These are phyloP conservation scores for Aricia artaxerxes DNA, from an alignment of 2,888 invertebrate species.

Conservation along the genomic window DNA sequence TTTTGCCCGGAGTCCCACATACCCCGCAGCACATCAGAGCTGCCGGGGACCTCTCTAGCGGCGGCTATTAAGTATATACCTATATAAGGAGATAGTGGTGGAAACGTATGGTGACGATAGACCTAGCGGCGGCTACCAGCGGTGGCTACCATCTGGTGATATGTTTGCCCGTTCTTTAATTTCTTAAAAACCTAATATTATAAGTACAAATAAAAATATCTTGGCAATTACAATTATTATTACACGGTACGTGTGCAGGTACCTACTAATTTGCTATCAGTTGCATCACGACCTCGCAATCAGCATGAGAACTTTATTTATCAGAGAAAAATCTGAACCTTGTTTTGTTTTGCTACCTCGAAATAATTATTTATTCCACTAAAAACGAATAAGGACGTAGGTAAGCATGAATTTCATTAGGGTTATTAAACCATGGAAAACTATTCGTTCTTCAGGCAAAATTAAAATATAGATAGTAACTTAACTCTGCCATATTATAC, in stretches of 20 bases:
- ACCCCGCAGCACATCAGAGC: no score
- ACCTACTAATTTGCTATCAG: slow-evolving; percentile 14
- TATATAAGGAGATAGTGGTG: no score
- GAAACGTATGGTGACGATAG: no score
- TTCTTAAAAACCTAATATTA: not conserved
- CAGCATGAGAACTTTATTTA: slow-evolving; percentile 18
- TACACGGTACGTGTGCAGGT: not conserved
- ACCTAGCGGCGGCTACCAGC: no score
- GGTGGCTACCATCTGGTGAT: not conserved
- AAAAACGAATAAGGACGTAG: not conserved
- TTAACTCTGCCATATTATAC: no score
- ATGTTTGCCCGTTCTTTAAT: not conserved
- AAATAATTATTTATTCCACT: not conserved
- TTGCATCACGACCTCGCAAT: slow-evolving; percentile 24
- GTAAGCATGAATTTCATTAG: not conserved
- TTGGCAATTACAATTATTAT: not conserved
- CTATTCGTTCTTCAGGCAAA: no score
- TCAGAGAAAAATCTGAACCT: slow-evolving; percentile 4
- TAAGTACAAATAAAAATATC: not conserved
- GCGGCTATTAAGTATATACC: no score
- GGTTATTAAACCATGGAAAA: not conserved
- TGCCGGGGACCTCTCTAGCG: no score
- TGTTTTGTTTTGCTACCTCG: slow-evolving; percentile 18
- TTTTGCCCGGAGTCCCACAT: no score
- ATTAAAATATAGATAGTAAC: no score